Percentiles rank a stretch among this genome's conserved stretches.
Conservation (phyloP, 2,888 invertebrate species). For the Leucania comma region DNA sequence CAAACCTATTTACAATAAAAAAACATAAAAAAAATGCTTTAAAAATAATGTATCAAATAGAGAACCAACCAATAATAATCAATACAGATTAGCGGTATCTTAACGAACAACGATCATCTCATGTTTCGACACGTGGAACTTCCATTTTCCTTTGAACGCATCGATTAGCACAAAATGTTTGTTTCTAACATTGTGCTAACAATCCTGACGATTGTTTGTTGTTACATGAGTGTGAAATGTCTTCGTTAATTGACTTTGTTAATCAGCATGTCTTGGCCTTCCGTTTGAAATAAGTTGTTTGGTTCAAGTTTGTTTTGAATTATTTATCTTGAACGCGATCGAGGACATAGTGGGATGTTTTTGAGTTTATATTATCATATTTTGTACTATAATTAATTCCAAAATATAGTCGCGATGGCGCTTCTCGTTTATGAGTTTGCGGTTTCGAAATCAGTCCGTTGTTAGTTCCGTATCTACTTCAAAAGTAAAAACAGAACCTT, state of each 20-base stretch:
- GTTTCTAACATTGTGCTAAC: constrained; percentile 19
- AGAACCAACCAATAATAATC: background rate
- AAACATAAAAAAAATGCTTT: no score
- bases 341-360: background rate
- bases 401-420: no score
- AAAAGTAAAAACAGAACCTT: no score
- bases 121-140: constrained; percentile 25
- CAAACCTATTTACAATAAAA: no score
- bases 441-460: no score
- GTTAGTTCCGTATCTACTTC: no score
- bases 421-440: no score
- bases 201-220: constrained; percentile 16
- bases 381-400: no score
- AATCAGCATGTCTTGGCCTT: constrained; percentile 32
- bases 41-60: background rate
- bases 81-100: background rate
- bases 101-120: background rate
- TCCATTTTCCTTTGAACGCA: constrained; percentile 15
- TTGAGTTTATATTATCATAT: no score
- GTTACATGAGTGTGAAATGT: constrained; percentile 45
- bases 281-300: constrained; percentile 25
- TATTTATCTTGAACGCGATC: background rate
- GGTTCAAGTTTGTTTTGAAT: constrained; percentile 1
- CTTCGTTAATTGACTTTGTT: constrained; percentile 38
- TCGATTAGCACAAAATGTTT: constrained; percentile 24